Evolutionary conservation across 2,113 vertebrate genomes (phyloP), one percentile per base, ranked within the genome.

Genomic region (Calidris pugnax): DNA sequence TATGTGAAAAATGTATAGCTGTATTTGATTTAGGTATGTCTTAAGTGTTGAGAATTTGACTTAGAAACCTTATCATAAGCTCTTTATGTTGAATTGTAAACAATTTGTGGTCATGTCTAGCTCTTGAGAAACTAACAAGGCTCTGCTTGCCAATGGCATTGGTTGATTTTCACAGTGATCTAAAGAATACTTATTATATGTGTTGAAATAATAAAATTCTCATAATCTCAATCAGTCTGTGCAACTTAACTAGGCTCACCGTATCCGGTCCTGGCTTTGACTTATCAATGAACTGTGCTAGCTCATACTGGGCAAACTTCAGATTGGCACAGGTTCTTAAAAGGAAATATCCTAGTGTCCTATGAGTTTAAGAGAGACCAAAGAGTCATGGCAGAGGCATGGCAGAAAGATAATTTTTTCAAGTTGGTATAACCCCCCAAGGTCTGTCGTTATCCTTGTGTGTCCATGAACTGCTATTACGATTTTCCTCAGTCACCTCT

Each of bases 401-500:
- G 20, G 35, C 57, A 79, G 82, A 93, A 91, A 67, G 10, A 76
- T 30, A 76, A 30, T 55, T 81, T 81, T 85, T 85, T 62, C 30
- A 83, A 94, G 26, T 78, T 53, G 17, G 3, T 69, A 43, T 78
- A 72, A 35, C 37, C 32, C 72, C 95, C 91, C 51, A 69, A 89
- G 66, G 74, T 74, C n/a, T n/a, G n/a, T n/a, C n/a, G 83, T 97
- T 87, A 96, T 95, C 27, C 57, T 76, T 93, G 48, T 92, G 77
- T 86, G 72, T 90, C 75, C 33, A 71, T 55, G 85, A 96, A 89
- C 85, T 91, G 86, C 88, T 95, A 95, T 94, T 96, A 33, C 73
- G 86, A 67, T 94, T 96, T 95, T 88, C 77, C 55, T 96, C 79
- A 83, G 45, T 93, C 95, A 94, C 47, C 85, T 75, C 43, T 94